Percentiles rank a stretch among this genome's conserved stretches.
phyloP scores from a whole-genome alignment of 2,888 invertebrate genomes.

The Chelonus formosanus region DNA sequence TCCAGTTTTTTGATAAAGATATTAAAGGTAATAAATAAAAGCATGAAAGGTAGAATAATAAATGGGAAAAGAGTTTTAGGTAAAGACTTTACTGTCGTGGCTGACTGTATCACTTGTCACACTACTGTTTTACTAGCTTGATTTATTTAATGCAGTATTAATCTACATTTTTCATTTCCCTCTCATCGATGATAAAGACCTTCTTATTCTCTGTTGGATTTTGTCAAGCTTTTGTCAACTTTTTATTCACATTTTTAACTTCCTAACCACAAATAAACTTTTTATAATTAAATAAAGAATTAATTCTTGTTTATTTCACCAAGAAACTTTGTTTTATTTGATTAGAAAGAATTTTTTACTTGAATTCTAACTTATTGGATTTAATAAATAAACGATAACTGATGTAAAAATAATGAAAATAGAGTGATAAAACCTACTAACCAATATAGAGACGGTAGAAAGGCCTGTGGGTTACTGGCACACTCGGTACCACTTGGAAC shows the following conservation, averaged over 20 bases:
- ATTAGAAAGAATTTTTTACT: too few species aligned
- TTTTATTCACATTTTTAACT: background rate
- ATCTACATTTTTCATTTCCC: conserved; percentile 42
- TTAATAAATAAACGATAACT: background rate
- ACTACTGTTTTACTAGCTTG: conserved; percentile 44
- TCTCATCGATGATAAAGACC: background rate
- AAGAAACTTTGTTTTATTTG: too few species aligned
- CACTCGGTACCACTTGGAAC: conserved; percentile 52
- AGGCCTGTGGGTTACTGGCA: conserved; percentile 63
- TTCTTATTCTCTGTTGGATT: conserved; percentile 21
- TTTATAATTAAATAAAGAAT: too few species aligned
- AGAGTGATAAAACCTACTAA: conserved; percentile 47
- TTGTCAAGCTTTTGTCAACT: background rate
- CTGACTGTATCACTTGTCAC: conserved; percentile 43
- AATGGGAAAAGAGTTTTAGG: conserved; percentile 19
- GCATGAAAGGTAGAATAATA: background rate
- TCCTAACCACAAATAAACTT: too few species aligned
- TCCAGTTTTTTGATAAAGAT: background rate
- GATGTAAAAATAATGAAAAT: background rate
- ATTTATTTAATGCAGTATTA: conserved; percentile 55
- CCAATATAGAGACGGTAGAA: conserved; percentile 55
- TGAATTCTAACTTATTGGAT: background rate
- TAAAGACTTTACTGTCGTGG: conserved; percentile 32
- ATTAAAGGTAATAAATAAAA: background rate
- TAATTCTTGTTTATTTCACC: too few species aligned